Evolutionary conservation across 2,888 invertebrate species (phyloP), one percentile per base, ranked within the genome.

Genomic region (Melanostoma mellinum): DNA sequence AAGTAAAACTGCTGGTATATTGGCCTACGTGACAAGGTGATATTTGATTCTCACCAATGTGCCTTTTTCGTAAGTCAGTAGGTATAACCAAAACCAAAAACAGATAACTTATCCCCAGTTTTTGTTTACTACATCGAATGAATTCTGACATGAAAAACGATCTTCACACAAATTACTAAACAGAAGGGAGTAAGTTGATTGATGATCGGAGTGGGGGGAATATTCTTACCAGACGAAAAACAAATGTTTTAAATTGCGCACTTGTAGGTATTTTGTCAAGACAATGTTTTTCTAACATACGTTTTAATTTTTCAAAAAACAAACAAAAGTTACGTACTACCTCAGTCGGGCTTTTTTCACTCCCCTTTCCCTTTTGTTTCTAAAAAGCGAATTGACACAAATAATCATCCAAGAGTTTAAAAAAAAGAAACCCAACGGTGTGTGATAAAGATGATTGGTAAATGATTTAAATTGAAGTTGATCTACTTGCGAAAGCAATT

Each of bases 401-500:
- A 38, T 10, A 35, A 30, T 30, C 20, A 48, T 52, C 52, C 2
- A 3, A 36, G 9, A 9, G 5, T 6, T 32, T 20, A 55, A 20
- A 60, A 42, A 36, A 20, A 38, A 52, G 44, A 42, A 46, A 50
- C 38, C 63, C 36, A 63, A 38, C 50, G 36, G 63, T 50, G 63
- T 63, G 63, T 20, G 20, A 20, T 20, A 32, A 55, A 76, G 46
- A 60, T 75, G 75, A 52, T 75, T 61, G 56, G 44, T 48, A 69
- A 46, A 55, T 61, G 55, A 71, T 63, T 63, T 63, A 61, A 63
- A 58, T 63, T 40, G 6, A 55, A 68, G 63, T 71, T 72, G 65
- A 78, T 72, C 77, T 56, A 71, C 65, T 78, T 67, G 71, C 72
- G 38, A 67, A 65, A 58, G 9, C 72, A 78, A 78, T 72, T 72